Evolutionary conservation across 2,113 vertebrate species (phyloP).

Genomic region (Vulpes lagopus): DNA sequence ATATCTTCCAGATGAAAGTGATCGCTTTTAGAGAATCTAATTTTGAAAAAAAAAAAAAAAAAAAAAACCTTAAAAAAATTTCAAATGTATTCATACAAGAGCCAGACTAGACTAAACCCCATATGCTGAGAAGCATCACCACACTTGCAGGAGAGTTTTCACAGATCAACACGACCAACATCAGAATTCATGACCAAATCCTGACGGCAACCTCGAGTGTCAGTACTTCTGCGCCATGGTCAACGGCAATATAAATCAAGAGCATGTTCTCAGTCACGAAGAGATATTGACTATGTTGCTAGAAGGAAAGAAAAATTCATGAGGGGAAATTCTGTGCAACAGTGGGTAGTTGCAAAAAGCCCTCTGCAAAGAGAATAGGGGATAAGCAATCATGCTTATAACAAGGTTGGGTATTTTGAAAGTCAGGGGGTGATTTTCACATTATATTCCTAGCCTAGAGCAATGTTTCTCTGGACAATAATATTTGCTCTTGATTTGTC

Average conservation of each 20-base stretch:
- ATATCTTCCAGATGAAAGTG: conserved; percentile 61
- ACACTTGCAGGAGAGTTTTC: neutral
- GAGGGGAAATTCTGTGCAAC: conserved; percentile 54
- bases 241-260: conserved; percentile 54
- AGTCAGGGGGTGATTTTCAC: conserved; percentile 63
- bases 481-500: conserved; percentile 56
- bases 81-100: conserved; percentile 60
- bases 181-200: conserved; percentile 27
- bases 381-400: conserved; percentile 34
- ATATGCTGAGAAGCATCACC: neutral
- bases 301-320: conserved; percentile 57
- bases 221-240: conserved; percentile 19
- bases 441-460: conserved; percentile 21
- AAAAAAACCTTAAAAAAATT: conserved; percentile 8
- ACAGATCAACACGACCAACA: neutral
- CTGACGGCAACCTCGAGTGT: conserved; percentile 37
- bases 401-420: conserved; percentile 57
- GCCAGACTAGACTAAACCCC: neutral
- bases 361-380: conserved; percentile 30
- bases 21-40: conserved; percentile 42
- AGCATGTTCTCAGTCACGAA: conserved; percentile 50
- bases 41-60: conserved; percentile 42
- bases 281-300: conserved; percentile 50
- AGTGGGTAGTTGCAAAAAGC: conserved; percentile 50
- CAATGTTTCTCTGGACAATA: conserved; percentile 47